These are phyloP conservation scores for Strigamia crassipes DNA, from an alignment of 2,888 invertebrate species.

Conservation along the genomic window DNA sequence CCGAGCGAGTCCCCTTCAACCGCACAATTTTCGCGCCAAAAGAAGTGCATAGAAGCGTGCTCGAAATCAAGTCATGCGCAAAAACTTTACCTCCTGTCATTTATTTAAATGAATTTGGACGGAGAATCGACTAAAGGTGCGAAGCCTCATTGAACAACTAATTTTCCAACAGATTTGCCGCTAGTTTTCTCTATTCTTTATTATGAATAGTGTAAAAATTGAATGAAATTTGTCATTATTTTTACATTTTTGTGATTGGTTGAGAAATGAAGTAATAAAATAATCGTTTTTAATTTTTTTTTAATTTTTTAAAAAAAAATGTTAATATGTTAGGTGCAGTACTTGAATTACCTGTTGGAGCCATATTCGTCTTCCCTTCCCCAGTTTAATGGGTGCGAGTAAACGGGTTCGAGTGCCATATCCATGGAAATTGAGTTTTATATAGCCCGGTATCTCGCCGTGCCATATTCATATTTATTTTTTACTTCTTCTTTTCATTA, in stretches of 20 bases:
- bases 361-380: neutral
- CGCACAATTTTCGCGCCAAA: conserved; percentile 4
- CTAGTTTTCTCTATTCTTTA: neutral
- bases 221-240: too few species aligned
- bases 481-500: neutral
- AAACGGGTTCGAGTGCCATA: conserved; percentile 7
- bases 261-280: too few species aligned
- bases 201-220: too few species aligned
- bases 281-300: too few species aligned
- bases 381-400: neutral
- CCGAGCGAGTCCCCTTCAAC: conserved; percentile 3
- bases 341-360: conserved; percentile 12
- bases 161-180: neutral
- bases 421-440: neutral
- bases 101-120: conserved; percentile 1
- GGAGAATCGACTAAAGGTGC: neutral
- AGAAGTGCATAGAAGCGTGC: conserved; percentile 22
- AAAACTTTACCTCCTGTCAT: conserved; percentile 4
- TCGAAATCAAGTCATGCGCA: neutral
- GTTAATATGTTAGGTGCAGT: neutral
- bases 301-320: neutral
- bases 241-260: too few species aligned
- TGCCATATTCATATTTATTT: neutral
- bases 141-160: conserved; percentile 6
- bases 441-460: neutral